These are phyloP conservation scores for Monodelphis domestica DNA, from an alignment of 2,797 vertebrate species.

Conservation along the genomic window DNA sequence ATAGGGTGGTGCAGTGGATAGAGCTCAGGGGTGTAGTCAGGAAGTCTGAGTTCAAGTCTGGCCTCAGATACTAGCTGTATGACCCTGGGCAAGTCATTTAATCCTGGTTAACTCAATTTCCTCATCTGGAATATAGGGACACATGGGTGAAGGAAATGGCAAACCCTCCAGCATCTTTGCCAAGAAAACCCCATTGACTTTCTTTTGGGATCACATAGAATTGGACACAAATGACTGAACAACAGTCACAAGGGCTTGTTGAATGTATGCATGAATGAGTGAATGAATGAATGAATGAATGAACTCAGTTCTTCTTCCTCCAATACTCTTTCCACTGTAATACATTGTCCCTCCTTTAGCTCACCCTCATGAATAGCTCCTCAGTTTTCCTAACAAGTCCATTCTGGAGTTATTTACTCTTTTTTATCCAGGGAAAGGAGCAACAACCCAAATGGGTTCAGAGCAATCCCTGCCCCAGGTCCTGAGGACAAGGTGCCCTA, in stretches of 20 bases:
- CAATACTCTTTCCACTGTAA: not conserved
- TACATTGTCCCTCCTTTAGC: not conserved
- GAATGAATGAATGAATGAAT: not conserved
- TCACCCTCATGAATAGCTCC: not conserved
- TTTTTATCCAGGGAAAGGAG: not conserved
- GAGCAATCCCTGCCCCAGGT: slow-evolving; percentile 71
- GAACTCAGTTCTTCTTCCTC: not conserved
- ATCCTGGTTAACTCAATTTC: too few species aligned
- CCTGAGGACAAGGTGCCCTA: slow-evolving; percentile 1
- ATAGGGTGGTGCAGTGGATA: too few species aligned
- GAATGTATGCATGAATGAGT: not conserved
- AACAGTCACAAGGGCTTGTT: too few species aligned
- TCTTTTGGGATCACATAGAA: too few species aligned
- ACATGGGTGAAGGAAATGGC: too few species aligned
- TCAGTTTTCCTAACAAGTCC: not conserved
- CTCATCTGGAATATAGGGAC: too few species aligned
- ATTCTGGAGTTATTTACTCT: not conserved
- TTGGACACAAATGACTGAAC: not conserved
- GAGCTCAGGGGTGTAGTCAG: too few species aligned
- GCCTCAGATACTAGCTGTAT: too few species aligned
- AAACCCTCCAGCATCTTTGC: too few species aligned
- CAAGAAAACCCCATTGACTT: too few species aligned
- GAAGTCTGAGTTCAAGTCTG: too few species aligned
- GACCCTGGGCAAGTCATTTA: too few species aligned
- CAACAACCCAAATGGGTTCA: slow-evolving; percentile 68